These are phyloP conservation scores for Acromyrmex charruanus DNA, from an alignment of 1,140 invertebrate genomes.

Conservation along the genomic window DNA sequence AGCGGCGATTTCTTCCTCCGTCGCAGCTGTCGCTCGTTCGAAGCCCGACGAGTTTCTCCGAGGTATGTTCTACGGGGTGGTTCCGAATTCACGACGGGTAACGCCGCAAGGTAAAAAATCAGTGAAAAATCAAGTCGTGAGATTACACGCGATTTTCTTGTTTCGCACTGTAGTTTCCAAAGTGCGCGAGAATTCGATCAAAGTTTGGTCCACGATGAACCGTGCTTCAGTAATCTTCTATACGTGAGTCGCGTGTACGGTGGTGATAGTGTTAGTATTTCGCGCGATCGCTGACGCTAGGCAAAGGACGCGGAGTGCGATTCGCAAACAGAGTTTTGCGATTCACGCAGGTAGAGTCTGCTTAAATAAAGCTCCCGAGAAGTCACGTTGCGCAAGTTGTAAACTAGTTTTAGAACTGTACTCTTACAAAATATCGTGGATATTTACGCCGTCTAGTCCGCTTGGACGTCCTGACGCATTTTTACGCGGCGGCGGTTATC, in stretches of 20 bases:
- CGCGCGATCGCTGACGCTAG: slow-evolving; percentile 10
- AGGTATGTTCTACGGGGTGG: not conserved
- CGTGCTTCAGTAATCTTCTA: slow-evolving; percentile 15
- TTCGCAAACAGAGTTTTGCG: slow-evolving; percentile 23
- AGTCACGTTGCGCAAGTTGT: not conserved
- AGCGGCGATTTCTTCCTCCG: slow-evolving; percentile 66
- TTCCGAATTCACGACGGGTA: not conserved
- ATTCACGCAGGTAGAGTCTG: slow-evolving; percentile 6
- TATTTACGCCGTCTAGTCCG: not conserved
- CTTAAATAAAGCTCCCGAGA: slow-evolving; percentile 27
- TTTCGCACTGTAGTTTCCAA: slow-evolving; percentile 13
- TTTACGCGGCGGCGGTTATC: not conserved
- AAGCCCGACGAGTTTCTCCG: not conserved
- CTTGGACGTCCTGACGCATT: not conserved
- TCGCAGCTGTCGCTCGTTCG: slow-evolving; percentile 47
- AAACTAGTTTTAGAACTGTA: slow-evolving; percentile 11
- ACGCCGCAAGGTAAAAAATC: not conserved
- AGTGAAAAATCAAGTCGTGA: slow-evolving; percentile 22
- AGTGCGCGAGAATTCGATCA: slow-evolving; percentile 26
- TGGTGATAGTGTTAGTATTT: slow-evolving; percentile 15
- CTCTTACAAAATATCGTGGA: not conserved
- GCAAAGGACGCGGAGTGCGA: slow-evolving; percentile 12
- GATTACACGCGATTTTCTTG: slow-evolving; percentile 5
- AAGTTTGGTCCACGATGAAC: slow-evolving; percentile 40
- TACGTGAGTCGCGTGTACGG: not conserved